phyloP scores from a whole-genome alignment of 1,140 invertebrate species.

The Drosophila quadrilineata region DNA sequence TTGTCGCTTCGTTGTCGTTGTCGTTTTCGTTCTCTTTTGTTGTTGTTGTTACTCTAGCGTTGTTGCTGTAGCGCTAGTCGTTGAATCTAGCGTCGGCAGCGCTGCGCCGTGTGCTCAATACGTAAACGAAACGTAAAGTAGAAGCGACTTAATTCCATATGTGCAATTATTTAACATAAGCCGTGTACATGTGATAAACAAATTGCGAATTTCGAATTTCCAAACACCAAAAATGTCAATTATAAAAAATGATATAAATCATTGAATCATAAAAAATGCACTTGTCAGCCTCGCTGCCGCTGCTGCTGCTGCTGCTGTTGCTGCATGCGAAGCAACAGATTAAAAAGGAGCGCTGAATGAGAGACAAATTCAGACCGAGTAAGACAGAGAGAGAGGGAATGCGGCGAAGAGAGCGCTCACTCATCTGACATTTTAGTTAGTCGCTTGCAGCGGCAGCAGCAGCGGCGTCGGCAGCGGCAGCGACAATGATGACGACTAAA shows the following conservation, averaged over 20 bases:
- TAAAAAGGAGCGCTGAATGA: background rate
- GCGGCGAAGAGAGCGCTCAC: constrained; percentile 2
- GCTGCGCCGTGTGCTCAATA: constrained; percentile 53
- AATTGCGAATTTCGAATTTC: background rate
- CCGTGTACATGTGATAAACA: constrained; percentile 24
- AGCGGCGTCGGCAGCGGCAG: too few relatives aligned
- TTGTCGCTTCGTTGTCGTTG: too few relatives aligned
- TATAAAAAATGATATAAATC: constrained; percentile 7
- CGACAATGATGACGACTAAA: too few relatives aligned
- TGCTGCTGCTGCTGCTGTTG: too few relatives aligned
- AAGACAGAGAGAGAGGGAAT: background rate
- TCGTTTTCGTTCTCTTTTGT: constrained; percentile 21
- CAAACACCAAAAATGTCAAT: constrained; percentile 6
- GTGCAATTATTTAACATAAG: constrained; percentile 58
- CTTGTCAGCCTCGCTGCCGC: constrained; percentile 35
- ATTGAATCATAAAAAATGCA: constrained; percentile 37
- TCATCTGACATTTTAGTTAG: constrained; percentile 54
- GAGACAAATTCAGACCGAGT: background rate
- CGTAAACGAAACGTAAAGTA: constrained; percentile 9
- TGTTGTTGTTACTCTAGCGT: constrained; percentile 33
- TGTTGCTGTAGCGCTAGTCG: too few relatives aligned
- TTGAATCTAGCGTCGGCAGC: constrained; percentile 63
- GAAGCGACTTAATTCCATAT: constrained; percentile 47
- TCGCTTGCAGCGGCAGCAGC: constrained; percentile 23
- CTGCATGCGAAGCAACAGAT: constrained; percentile 6